Evolutionary conservation across 2,797 vertebrate genomes (phyloP).

Genomic region (Amphiprion clarkii): DNA sequence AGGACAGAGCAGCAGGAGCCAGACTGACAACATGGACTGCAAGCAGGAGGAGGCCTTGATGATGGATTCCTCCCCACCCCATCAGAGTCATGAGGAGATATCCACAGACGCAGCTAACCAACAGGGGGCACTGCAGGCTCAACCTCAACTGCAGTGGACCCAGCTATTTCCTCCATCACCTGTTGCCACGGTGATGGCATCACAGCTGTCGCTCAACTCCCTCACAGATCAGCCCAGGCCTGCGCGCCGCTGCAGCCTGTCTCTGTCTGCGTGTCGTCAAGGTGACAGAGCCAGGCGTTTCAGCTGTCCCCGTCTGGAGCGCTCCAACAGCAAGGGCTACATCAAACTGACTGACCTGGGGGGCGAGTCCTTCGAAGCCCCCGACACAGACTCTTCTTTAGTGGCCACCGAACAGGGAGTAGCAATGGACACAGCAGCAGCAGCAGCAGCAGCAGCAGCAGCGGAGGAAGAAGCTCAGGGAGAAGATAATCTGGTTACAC

Average conservation of each 20-base stretch:
- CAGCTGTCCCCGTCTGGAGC: conserved; percentile 90
- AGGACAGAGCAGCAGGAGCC: conserved; percentile 45
- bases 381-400: conserved; percentile 80
- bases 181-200: conserved; percentile 77
- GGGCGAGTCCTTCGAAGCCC: conserved; percentile 90
- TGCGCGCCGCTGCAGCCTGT: conserved; percentile 74
- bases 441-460: background rate
- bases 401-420: conserved; percentile 72
- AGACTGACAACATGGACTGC: conserved; percentile 33
- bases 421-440: conserved; percentile 33
- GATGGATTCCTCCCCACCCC: conserved; percentile 37
- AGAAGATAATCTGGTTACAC: conserved; percentile 59
- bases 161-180: conserved; percentile 81
- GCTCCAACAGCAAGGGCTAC: conserved; percentile 95
- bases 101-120: conserved; percentile 36
- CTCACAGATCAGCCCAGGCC: conserved; percentile 83
- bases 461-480: conserved; percentile 67
- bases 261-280: conserved; percentile 71
- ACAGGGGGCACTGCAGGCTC: conserved; percentile 34
- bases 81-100: conserved; percentile 54
- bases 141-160: conserved; percentile 51
- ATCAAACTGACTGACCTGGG: conserved; percentile 89
- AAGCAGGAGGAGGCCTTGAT: conserved; percentile 60
- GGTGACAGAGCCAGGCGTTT: conserved; percentile 84
- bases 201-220: conserved; percentile 83